Conservation (phyloP, 2,888 invertebrate species). For the Mesochorus sp. region DNA sequence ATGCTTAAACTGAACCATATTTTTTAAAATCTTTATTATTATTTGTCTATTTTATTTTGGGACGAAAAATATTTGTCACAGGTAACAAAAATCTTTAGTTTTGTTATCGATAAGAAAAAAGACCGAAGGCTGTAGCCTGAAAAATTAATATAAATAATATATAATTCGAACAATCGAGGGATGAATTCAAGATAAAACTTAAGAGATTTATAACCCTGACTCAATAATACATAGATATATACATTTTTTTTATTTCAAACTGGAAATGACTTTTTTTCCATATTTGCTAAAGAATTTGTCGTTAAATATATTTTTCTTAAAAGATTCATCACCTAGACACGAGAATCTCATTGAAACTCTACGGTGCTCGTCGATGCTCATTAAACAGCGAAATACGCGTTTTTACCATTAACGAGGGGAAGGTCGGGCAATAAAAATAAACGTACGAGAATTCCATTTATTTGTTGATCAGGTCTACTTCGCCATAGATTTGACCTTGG, state of each 20-base stretch:
- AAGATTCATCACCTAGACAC: background rate
- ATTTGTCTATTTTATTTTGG: too few relatives aligned
- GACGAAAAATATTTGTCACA: too few relatives aligned
- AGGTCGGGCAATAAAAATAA: slow-evolving; percentile 30
- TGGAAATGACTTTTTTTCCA: background rate
- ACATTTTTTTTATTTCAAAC: background rate
- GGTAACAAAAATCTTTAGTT: too few relatives aligned
- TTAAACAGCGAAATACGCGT: slow-evolving; percentile 3
- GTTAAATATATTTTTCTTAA: background rate
- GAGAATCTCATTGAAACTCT: slow-evolving; percentile 3
- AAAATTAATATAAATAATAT: too few relatives aligned
- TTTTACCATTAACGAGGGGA: slow-evolving; percentile 11
- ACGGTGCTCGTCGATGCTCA: background rate
- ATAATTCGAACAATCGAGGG: too few relatives aligned
- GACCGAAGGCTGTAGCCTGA: too few relatives aligned
- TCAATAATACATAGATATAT: too few relatives aligned
- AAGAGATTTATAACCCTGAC: too few relatives aligned
- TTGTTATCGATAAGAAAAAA: too few relatives aligned
- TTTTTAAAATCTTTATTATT: too few relatives aligned
- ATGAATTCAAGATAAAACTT: too few relatives aligned
- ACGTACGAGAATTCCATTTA: slow-evolving; percentile 38
- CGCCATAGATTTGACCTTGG: slow-evolving; percentile 18
- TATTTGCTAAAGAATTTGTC: background rate
- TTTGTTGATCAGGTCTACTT: slow-evolving; percentile 36
- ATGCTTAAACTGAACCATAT: too few relatives aligned